A percentile compares a stretch with the other conserved stretches of the same genome.
Conservation (phyloP, 2,888 invertebrate species). For the Eucera pruinosa region DNA sequence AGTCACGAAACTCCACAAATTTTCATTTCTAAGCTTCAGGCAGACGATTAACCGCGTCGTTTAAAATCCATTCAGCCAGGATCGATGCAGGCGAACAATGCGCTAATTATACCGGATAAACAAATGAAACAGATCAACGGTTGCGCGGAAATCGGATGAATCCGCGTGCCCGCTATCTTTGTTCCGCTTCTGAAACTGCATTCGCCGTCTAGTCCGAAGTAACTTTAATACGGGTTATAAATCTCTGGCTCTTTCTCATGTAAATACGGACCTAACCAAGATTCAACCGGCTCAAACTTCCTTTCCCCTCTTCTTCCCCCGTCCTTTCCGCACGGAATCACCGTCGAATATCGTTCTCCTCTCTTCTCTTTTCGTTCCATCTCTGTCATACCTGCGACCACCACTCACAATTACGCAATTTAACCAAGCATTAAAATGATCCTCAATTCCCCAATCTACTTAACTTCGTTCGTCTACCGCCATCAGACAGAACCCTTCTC, state of each 20-base stretch:
- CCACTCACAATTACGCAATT: constrained; percentile 79
- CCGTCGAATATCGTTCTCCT: constrained; percentile 43
- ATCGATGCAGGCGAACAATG: not conserved
- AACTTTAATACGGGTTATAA: constrained; percentile 74
- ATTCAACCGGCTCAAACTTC: constrained; percentile 47
- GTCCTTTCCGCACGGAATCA: constrained; percentile 44
- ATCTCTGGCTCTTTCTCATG: constrained; percentile 77
- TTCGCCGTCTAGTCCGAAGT: constrained; percentile 16
- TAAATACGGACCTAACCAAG: constrained; percentile 73
- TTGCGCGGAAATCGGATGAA: constrained; percentile 30
- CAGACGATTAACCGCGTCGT: not conserved
- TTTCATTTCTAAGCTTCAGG: constrained; percentile 5
- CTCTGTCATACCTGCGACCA: constrained; percentile 41
- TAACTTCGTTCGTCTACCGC: constrained; percentile 70
- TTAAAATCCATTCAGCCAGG: not conserved
- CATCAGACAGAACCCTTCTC: constrained; percentile 56
- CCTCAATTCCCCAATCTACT: constrained; percentile 78
- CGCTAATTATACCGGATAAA: constrained; percentile 29
- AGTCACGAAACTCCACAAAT: not conserved
- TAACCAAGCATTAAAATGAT: constrained; percentile 79
- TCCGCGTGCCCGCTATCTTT: constrained; percentile 4
- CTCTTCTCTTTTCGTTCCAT: constrained; percentile 17
- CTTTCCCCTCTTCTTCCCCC: constrained; percentile 41
- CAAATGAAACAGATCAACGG: constrained; percentile 39
- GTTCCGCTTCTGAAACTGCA: constrained; percentile 25